Conservation (phyloP, 2,888 invertebrate genomes). For the Anarsia innoxiella region DNA sequence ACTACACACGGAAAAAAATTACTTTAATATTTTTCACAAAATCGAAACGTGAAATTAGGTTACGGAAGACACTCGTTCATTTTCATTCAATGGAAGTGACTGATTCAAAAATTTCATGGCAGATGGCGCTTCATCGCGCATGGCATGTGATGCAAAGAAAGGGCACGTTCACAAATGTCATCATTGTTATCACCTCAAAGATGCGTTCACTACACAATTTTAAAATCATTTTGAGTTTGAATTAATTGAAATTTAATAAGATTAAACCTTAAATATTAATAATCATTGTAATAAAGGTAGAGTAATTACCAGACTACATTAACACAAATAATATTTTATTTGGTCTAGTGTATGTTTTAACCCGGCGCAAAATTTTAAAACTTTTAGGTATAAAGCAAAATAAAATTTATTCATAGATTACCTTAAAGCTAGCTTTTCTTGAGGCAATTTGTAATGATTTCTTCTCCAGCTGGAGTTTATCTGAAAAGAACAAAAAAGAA, state of each 20-base stretch:
- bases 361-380: no score
- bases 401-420: no score
- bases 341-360: no score
- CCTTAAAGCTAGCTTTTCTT: constrained; percentile 19
- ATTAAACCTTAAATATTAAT: no score
- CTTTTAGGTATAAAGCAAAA: no score
- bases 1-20: background rate
- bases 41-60: constrained; percentile 14
- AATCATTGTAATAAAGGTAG: no score
- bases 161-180: background rate
- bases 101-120: constrained; percentile 1
- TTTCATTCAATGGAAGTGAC: constrained; percentile 11
- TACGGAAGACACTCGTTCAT: constrained; percentile 15
- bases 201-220: background rate
- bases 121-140: constrained; percentile 9
- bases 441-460: constrained; percentile 17
- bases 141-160: constrained; percentile 6
- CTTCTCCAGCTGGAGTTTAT: constrained; percentile 7
- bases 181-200: background rate
- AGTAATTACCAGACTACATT: no score
- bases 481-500: constrained; percentile 17
- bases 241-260: background rate
- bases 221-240: background rate
- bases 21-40: constrained; percentile 2
- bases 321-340: no score